Evolutionary conservation across 1,140 invertebrate genomes (phyloP).

Genomic region (Nasonia giraulti): DNA sequence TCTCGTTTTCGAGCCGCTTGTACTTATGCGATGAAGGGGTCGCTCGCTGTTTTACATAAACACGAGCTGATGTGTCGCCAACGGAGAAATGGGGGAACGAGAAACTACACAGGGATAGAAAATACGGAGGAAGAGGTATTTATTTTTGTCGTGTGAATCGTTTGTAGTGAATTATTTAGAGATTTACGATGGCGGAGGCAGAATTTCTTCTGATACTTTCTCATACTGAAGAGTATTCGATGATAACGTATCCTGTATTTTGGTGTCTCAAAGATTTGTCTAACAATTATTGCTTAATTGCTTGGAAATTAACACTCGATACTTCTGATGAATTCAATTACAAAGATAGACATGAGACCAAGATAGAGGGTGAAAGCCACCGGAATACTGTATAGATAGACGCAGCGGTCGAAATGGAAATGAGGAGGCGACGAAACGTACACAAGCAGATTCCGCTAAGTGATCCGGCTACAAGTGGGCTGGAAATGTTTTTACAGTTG

Average conservation of each 20-base stretch:
- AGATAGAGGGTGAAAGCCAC: constrained; percentile 54
- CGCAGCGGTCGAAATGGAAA: not conserved
- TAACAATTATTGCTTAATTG: too few relatives aligned
- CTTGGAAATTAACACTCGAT: too few relatives aligned
- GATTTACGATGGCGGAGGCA: too few relatives aligned
- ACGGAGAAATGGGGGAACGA: constrained; percentile 28
- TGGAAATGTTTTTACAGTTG: constrained; percentile 71
- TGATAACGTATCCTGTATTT: too few relatives aligned
- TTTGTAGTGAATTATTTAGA: too few relatives aligned
- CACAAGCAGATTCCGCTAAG: constrained; percentile 59
- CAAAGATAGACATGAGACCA: not conserved
- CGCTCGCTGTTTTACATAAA: constrained; percentile 71
- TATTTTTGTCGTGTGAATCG: not conserved
- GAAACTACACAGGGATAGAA: not conserved
- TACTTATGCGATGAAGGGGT: constrained; percentile 29
- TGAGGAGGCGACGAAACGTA: constrained; percentile 35
- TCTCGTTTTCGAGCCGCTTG: constrained; percentile 45
- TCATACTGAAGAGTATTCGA: too few relatives aligned
- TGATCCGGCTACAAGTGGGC: constrained; percentile 57
- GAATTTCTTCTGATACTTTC: too few relatives aligned
- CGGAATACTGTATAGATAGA: not conserved
- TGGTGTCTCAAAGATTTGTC: too few relatives aligned
- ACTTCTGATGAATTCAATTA: not conserved
- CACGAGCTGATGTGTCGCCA: constrained; percentile 50
- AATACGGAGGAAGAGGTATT: constrained; percentile 1